phyloP scores from a whole-genome alignment of 2,888 invertebrate genomes.

The Atherix ibis region DNA sequence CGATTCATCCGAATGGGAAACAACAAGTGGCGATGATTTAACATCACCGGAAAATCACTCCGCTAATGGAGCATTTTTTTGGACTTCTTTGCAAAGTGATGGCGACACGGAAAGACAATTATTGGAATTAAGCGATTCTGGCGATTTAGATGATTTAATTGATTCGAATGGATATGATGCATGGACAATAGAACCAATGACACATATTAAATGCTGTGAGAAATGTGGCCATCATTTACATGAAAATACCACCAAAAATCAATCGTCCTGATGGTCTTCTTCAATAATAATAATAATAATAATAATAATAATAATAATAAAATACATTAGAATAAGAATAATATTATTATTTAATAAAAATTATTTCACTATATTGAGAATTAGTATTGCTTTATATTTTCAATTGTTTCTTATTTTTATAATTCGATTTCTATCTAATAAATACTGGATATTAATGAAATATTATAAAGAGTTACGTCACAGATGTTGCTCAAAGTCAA shows the following conservation, averaged over 20 bases:
- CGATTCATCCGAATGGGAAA: constrained; percentile 10
- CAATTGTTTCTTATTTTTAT: too few species aligned
- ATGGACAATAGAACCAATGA: constrained; percentile 3
- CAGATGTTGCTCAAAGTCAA: too few species aligned
- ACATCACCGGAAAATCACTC: not conserved
- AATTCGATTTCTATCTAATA: too few species aligned
- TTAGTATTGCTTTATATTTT: too few species aligned
- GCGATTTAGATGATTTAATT: constrained; percentile 4
- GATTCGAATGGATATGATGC: too few species aligned
- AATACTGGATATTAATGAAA: too few species aligned
- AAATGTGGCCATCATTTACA: constrained; percentile 13
- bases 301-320: too few species aligned
- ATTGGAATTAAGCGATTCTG: constrained; percentile 5
- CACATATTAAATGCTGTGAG: constrained; percentile 5
- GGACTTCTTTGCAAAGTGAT: constrained; percentile 8
- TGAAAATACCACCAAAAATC: not conserved
- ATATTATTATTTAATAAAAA: too few species aligned
- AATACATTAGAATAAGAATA: too few species aligned
- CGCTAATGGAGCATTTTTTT: not conserved
- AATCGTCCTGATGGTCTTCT: constrained; percentile 3
- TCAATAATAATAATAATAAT: too few species aligned
- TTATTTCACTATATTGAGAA: too few species aligned
- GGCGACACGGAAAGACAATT: constrained; percentile 1
- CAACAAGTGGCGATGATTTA: not conserved
- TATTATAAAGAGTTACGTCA: too few species aligned